Evolutionary conservation across 1,140 invertebrate species (phyloP).

Genomic region (Drosophila hydei): DNA sequence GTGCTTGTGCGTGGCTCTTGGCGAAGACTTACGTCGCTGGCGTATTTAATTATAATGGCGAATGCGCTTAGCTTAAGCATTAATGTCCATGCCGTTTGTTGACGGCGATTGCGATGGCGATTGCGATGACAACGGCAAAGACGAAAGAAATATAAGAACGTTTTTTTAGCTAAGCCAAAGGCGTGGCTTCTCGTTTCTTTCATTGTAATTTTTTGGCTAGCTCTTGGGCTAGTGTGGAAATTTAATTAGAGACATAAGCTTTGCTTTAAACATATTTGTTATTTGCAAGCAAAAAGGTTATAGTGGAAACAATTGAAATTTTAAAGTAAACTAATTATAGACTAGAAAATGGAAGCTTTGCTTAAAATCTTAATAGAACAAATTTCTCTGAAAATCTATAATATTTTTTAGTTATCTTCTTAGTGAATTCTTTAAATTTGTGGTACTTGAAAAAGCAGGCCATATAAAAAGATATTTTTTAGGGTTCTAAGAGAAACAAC

Average conservation of each 20-base stretch:
- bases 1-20: slow-evolving; percentile 5
- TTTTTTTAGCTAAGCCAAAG: slow-evolving; percentile 20
- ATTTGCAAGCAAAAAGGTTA: slow-evolving; percentile 5
- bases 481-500: no score
- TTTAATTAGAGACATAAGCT: slow-evolving; percentile 29
- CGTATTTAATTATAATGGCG: slow-evolving; percentile 75
- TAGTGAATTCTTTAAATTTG: no score
- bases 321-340: no score
- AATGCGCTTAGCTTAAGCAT: slow-evolving; percentile 60
- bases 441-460: no score
- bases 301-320: no score
- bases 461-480: no score
- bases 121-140: slow-evolving; percentile 20
- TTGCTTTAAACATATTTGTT: slow-evolving; percentile 19
- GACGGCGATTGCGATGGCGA: slow-evolving; percentile 20
- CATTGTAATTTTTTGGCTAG: slow-evolving; percentile 5
- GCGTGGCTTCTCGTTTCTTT: slow-evolving; percentile 10
- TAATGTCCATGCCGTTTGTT: slow-evolving; percentile 74
- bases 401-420: no score
- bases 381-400: no score
- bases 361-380: no score
- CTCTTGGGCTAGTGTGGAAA: slow-evolving; percentile 1
- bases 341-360: no score
- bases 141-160: slow-evolving; percentile 4
- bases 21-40: slow-evolving; percentile 17